phyloP scores from a whole-genome alignment of 2,113 vertebrate species.

The Eubucco bourcierii region DNA sequence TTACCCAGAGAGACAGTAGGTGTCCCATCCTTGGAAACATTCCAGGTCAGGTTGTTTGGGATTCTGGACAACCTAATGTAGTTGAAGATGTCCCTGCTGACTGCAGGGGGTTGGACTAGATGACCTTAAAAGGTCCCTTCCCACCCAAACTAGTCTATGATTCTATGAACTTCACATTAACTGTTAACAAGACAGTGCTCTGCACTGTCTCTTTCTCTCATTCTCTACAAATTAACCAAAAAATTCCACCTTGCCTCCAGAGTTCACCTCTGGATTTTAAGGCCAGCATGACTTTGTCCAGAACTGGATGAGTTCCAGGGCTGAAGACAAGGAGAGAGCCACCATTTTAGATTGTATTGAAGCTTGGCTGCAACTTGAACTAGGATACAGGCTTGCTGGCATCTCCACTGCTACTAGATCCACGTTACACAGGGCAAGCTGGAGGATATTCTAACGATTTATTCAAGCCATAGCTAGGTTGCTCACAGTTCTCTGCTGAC shows the following conservation, averaged over 20 bases:
- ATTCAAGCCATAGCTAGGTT: not conserved
- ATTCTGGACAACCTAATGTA: too few relatives aligned
- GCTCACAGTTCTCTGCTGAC: conserved; percentile 28
- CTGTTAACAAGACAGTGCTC: not conserved
- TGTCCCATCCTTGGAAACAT: too few relatives aligned
- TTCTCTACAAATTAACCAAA: not conserved
- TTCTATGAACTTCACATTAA: not conserved
- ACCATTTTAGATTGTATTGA: not conserved
- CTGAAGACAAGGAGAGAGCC: not conserved
- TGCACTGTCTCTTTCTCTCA: not conserved
- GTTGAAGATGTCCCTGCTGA: too few relatives aligned
- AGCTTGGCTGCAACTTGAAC: not conserved
- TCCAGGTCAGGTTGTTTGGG: too few relatives aligned
- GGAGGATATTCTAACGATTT: conserved; percentile 26
- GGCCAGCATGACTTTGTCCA: not conserved
- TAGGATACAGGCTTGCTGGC: conserved; percentile 10
- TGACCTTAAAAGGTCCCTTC: too few relatives aligned
- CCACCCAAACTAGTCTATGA: too few relatives aligned
- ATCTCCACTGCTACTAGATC: conserved; percentile 21
- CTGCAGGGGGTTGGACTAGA: too few relatives aligned
- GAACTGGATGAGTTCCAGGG: not conserved
- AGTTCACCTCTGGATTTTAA: not conserved
- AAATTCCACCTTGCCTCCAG: not conserved
- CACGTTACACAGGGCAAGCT: not conserved
- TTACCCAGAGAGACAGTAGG: too few relatives aligned